Percentiles rank a stretch among this genome's conserved stretches.
These are phyloP conservation scores for Neodon shergylaensis DNA, from an alignment of 2,113 vertebrate species.

Conservation along the genomic window DNA sequence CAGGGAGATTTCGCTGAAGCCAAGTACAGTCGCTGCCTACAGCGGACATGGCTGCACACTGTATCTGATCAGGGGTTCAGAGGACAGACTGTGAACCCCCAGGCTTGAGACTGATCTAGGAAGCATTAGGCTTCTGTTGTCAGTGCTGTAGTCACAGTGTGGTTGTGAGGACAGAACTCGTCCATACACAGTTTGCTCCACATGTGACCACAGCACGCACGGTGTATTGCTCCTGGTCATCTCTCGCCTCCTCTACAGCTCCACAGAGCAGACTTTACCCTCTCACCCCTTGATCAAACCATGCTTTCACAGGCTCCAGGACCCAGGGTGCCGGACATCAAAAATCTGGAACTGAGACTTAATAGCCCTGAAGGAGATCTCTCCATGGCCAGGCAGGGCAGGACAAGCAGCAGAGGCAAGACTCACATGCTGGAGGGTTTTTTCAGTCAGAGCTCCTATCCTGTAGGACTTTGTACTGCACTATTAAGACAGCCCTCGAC, in stretches of 20 bases:
- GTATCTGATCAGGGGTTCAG: too few species aligned
- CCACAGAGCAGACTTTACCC: neutral
- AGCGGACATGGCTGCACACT: fast-evolving
- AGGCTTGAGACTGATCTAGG: neutral
- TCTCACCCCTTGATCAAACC: neutral
- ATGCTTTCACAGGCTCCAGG: neutral
- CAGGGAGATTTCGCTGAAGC: neutral
- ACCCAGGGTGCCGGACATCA: neutral
- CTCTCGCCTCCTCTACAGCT: neutral
- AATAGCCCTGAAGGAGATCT: neutral
- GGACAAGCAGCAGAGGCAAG: neutral
- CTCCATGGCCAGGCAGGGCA: neutral
- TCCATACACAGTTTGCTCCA: neutral
- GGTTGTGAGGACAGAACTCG: neutral
- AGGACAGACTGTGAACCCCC: neutral
- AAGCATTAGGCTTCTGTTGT: neutral
- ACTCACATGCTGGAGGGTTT: neutral
- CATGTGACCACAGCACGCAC: fast-evolving
- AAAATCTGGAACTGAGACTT: neutral
- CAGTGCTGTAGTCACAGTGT: neutral
- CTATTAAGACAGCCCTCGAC: neutral
- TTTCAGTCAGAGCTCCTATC: neutral
- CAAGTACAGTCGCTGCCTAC: fast-evolving
- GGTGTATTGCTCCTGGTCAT: neutral
- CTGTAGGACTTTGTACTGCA: too few species aligned